These are phyloP conservation scores for Rafetus swinhoei DNA, from an alignment of 2,113 vertebrate species.

Conservation along the genomic window DNA sequence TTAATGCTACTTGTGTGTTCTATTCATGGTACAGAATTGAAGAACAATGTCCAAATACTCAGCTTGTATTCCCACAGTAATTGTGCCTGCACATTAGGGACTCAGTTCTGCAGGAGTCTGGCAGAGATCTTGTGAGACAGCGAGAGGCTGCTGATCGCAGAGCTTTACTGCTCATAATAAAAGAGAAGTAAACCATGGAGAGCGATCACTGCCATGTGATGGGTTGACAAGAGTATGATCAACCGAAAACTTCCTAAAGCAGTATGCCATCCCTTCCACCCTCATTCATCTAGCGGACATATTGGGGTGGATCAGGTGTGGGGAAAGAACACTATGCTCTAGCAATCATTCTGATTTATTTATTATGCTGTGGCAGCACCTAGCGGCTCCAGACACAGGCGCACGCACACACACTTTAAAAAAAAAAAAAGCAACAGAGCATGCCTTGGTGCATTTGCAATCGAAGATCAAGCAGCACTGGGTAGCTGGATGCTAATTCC, in stretches of 20 bases:
- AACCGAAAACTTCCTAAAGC: background rate
- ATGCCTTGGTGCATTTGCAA: background rate
- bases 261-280: too few relatives aligned
- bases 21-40: background rate
- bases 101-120: background rate
- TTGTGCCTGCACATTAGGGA: too few relatives aligned
- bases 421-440: background rate
- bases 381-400: background rate
- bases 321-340: too few relatives aligned
- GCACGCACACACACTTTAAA: background rate
- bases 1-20: background rate
- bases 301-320: too few relatives aligned
- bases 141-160: background rate
- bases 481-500: conserved; percentile 59
- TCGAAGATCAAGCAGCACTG: background rate
- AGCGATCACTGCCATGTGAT: background rate
- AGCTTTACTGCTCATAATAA: background rate
- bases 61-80: background rate
- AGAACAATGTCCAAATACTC: background rate
- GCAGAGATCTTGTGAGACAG: background rate
- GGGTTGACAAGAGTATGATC: background rate
- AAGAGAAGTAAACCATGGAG: background rate
- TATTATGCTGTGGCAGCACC: background rate
- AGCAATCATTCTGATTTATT: accelerated
- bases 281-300: too few relatives aligned